Conservation (phyloP, 2,888 invertebrate species). For the Synergus laeviventris region DNA sequence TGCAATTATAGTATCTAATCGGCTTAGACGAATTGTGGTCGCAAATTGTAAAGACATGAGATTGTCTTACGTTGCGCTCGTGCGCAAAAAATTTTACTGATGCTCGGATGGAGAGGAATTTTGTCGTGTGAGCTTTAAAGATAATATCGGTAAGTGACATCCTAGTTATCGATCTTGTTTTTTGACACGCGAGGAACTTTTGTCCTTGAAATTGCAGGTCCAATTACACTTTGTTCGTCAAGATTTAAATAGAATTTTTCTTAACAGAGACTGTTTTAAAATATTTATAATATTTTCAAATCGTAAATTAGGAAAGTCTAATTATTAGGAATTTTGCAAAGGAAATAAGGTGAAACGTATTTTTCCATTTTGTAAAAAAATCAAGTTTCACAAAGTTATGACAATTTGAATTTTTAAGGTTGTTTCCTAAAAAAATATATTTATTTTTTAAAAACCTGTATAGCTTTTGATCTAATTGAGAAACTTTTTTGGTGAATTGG, state of each 20-base stretch:
- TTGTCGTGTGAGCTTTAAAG: neutral
- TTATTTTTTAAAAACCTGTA: too few species aligned
- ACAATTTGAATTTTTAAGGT: too few species aligned
- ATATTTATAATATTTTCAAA: neutral
- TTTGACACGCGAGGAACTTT: slow-evolving; percentile 12
- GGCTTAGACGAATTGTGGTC: slow-evolving; percentile 20
- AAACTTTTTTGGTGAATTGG: too few species aligned
- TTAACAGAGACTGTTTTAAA: neutral
- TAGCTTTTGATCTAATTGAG: too few species aligned
- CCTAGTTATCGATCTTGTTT: slow-evolving; percentile 30
- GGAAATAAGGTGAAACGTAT: too few species aligned
- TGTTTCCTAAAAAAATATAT: too few species aligned
- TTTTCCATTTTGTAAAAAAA: too few species aligned
- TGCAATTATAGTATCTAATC: slow-evolving; percentile 39
- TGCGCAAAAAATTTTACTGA: slow-evolving; percentile 61
- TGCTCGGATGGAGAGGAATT: slow-evolving; percentile 43
- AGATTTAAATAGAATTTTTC: neutral
- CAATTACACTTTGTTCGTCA: neutral
- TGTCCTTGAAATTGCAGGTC: slow-evolving; percentile 35
- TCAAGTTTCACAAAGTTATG: too few species aligned
- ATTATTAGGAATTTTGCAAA: too few species aligned
- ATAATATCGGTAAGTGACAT: slow-evolving; percentile 36
- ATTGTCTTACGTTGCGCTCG: slow-evolving; percentile 58
- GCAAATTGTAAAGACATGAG: slow-evolving; percentile 39
- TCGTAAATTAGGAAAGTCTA: neutral